Conservation (phyloP, 2,888 invertebrate genomes). For the Brassicogethes aeneus region DNA sequence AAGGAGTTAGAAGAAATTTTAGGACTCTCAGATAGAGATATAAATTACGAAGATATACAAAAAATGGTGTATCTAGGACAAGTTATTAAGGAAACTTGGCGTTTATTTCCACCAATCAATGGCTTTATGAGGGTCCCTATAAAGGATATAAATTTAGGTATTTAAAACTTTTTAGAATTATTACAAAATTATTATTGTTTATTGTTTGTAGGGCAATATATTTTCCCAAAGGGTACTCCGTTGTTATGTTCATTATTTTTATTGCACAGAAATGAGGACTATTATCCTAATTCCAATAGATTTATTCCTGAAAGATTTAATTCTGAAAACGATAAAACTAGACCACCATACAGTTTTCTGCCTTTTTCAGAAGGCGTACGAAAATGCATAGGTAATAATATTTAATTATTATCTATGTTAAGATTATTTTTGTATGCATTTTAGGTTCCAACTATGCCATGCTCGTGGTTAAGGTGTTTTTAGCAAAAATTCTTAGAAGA, state of each 20-base stretch:
- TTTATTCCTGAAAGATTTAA: slow-evolving; percentile 66
- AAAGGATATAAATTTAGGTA: slow-evolving; percentile 16
- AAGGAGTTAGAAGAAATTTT: slow-evolving; percentile 13
- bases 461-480: slow-evolving; percentile 58
- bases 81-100: slow-evolving; percentile 27
- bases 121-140: slow-evolving; percentile 16
- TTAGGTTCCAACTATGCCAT: slow-evolving; percentile 61
- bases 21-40: slow-evolving; percentile 15
- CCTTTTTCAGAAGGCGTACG: slow-evolving; percentile 69
- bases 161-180: background rate
- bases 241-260: slow-evolving; percentile 23
- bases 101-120: slow-evolving; percentile 24
- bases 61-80: slow-evolving; percentile 26
- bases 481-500: slow-evolving; percentile 57
- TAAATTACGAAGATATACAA: slow-evolving; percentile 22
- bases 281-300: slow-evolving; percentile 59
- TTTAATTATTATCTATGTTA: too few relatives aligned
- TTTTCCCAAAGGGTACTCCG: slow-evolving; percentile 19
- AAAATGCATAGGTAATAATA: slow-evolving; percentile 54
- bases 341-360: slow-evolving; percentile 65
- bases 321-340: slow-evolving; percentile 57
- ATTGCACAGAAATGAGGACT: slow-evolving; percentile 53
- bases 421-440: too few relatives aligned
- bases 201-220: slow-evolving; percentile 12
- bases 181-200: background rate